A percentile compares a stretch with the other conserved stretches of the same genome.
These are phyloP conservation scores for Myopa tessellatipennis DNA, from an alignment of 2,888 invertebrate genomes.

Conservation along the genomic window DNA sequence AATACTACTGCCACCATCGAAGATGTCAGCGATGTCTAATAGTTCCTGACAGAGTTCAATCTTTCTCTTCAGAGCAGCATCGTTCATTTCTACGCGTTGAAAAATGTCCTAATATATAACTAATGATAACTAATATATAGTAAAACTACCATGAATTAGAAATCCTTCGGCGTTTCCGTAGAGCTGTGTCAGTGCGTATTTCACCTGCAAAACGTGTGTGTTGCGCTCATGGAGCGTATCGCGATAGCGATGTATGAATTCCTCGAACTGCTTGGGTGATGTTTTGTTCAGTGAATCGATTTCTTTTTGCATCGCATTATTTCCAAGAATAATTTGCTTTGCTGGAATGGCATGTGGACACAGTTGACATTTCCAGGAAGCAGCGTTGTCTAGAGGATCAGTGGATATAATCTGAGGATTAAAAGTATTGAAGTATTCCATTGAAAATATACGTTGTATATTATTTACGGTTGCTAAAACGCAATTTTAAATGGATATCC, in stretches of 20 bases:
- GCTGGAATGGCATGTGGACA: conserved; percentile 73
- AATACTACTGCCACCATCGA: conserved; percentile 76
- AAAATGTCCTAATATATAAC: not conserved
- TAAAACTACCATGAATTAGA: conserved; percentile 69
- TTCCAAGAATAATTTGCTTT: conserved; percentile 73
- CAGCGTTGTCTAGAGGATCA: conserved; percentile 72
- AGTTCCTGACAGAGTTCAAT: conserved; percentile 76
- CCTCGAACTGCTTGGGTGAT: conserved; percentile 72
- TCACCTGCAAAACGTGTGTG: conserved; percentile 76
- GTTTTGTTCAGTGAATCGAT: conserved; percentile 71
- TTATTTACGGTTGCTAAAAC: too few species aligned
- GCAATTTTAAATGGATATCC: too few species aligned
- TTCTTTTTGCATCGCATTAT: conserved; percentile 74
- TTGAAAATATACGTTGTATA: too few species aligned
- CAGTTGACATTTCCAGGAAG: conserved; percentile 76
- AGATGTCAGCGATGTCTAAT: conserved; percentile 73
- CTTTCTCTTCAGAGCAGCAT: conserved; percentile 72
- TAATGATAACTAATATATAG: not conserved
- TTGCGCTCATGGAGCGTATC: conserved; percentile 76
- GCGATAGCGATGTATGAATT: conserved; percentile 74
- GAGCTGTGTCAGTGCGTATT: conserved; percentile 77
- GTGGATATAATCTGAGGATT: conserved; percentile 70
- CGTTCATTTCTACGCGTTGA: conserved; percentile 70
- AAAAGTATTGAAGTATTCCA: too few species aligned
- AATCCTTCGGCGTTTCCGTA: conserved; percentile 75